Percentiles rank a stretch among this genome's conserved stretches.
These are phyloP conservation scores for Petrosia ficiformis DNA, from an alignment of 37 sponge, comb jelly and placozoan genomes.

Conservation along the genomic window DNA sequence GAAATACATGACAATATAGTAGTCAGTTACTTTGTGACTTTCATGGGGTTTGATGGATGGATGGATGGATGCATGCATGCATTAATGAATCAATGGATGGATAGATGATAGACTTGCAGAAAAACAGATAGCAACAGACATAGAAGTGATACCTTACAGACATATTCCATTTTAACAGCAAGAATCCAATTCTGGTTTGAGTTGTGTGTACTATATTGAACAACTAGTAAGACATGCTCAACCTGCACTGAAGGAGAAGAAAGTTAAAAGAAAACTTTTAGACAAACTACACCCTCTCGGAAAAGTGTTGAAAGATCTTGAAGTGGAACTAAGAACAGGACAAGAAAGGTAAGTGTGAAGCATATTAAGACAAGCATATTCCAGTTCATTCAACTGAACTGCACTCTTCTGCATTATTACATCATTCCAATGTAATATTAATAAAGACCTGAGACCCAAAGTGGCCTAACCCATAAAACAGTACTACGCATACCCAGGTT, in stretches of 20 bases:
- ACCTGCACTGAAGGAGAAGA: slow-evolving; percentile 61
- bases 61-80: too few species aligned
- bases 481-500: too few species aligned
- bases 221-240: slow-evolving; percentile 72
- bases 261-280: slow-evolving; percentile 63
- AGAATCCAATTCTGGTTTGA: slow-evolving; percentile 53
- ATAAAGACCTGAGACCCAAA: too few species aligned
- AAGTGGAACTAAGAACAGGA: slow-evolving; percentile 78
- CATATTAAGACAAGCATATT: neutral
- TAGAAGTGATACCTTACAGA: neutral
- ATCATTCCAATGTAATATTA: neutral
- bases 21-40: too few species aligned
- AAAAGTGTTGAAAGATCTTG: slow-evolving; percentile 65
- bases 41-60: too few species aligned
- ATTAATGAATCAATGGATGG: too few species aligned
- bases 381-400: neutral
- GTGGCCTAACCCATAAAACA: too few species aligned
- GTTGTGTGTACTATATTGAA: slow-evolving; percentile 73
- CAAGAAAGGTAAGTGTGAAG: slow-evolving; percentile 31
- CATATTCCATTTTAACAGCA: slow-evolving; percentile 25
- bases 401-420: neutral
- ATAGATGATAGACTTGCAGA: too few species aligned
- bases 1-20: too few species aligned
- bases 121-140: slow-evolving; percentile 8
- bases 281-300: slow-evolving; percentile 59